Base-by-base conservation (phyloP, 2,888 invertebrate species). In the Drepanosiphum platanoidis region DNA sequence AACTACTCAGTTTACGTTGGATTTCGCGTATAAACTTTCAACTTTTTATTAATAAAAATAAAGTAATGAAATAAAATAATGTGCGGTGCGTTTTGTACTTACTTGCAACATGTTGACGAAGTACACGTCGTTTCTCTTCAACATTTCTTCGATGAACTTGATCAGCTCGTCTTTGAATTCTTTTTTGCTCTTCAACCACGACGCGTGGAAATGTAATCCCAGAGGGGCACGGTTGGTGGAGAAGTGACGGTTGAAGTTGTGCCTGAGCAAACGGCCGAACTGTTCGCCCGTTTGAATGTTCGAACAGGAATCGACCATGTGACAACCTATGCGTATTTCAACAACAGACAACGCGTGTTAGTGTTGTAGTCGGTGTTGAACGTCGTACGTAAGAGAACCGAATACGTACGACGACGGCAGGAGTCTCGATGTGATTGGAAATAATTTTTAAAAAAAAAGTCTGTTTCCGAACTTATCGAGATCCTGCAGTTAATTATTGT, bases 191-290 rank as follows among this genome's bases (percentile, higher is more conserved):
- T 97, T 97, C 88, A 97, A 91, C 97, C 97, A 97, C 70, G 96
- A 96, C 86, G 97, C 97, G 89, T 97, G 97, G 94, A 98, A 97
- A 90, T 97, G 94, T 80, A 96, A 93, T 89, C 96, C 95, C 58
- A 97, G 92, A 72, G 98, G 98, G 68, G 98, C 97, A 88, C 97
- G 93, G 93, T 98, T 98, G 90, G 93, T 95, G 90, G 93, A 93
- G 93, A 95, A 96, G 91, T 97, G 97, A 87, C 97, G 94, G 91
- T 96, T 95, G 93, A 97, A 97, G 91, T 98, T 98, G 91, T 97
- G 96, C 89, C 96, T 94, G 87, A 98, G 91, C 86, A 98, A 93
- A 88, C 96, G 93, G 32, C 92, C 96, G 90, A 97, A 97, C 90
- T 97, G 97, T 22, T 97, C 97, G 82, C 96, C 96, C 78, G 94